These are phyloP conservation scores for Thoracochromis brauschi DNA, from an alignment of 2,113 vertebrate species.

Conservation along the genomic window DNA sequence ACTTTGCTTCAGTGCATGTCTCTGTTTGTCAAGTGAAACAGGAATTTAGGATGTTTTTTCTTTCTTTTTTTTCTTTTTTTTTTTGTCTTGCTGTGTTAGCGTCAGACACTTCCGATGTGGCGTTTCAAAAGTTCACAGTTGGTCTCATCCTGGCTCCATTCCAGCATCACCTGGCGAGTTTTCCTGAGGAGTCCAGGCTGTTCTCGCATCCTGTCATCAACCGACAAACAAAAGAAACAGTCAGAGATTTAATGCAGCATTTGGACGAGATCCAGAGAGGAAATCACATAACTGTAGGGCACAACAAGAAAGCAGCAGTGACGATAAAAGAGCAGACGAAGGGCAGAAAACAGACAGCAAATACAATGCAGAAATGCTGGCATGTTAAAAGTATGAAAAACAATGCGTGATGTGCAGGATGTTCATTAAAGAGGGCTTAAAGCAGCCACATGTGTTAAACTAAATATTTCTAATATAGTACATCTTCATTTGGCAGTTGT, in stretches of 20 bases:
- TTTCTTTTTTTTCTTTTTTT: neutral
- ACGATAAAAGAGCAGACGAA: neutral
- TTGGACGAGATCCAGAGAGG: neutral
- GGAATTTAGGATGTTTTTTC: neutral
- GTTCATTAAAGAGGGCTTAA: neutral
- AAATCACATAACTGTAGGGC: neutral
- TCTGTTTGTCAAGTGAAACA: neutral
- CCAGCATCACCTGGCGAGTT: slow-evolving; percentile 2
- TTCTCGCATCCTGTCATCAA: neutral
- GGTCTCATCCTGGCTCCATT: neutral
- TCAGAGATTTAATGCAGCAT: neutral
- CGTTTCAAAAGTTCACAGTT: neutral
- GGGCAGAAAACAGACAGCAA: neutral
- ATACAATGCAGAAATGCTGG: neutral
- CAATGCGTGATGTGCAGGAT: neutral
- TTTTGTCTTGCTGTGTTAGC: neutral
- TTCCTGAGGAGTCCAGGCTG: neutral
- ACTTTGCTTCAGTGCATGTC: neutral
- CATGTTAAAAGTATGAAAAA: neutral
- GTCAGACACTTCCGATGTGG: slow-evolving; percentile 5
- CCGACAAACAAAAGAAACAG: neutral
- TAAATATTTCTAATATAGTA: neutral
- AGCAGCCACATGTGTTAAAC: neutral
- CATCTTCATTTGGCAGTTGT: neutral
- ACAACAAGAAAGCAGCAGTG: neutral